These are phyloP conservation scores for Sardinella longiceps DNA, from an alignment of 2,797 vertebrate genomes.

Conservation along the genomic window DNA sequence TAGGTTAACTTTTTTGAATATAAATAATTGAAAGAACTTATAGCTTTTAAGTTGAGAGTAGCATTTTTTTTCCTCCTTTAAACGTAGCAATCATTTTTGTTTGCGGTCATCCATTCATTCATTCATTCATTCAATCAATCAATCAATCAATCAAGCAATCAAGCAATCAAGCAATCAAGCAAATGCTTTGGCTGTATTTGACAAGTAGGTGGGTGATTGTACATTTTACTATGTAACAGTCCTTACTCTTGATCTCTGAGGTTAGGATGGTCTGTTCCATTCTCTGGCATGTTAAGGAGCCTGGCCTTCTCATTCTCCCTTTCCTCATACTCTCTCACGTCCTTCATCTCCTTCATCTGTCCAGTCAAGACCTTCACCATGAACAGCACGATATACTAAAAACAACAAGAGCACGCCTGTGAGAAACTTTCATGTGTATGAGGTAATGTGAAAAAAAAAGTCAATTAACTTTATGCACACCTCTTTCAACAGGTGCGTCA, in stretches of 20 bases:
- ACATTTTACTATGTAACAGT: not conserved
- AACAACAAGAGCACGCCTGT: not conserved
- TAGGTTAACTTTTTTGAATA: not conserved
- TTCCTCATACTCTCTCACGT: constrained; percentile 88
- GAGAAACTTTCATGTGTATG: not conserved
- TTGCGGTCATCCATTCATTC: too few species aligned
- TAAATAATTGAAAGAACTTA: not conserved
- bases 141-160: not conserved
- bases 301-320: constrained; percentile 47
- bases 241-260: not conserved
- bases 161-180: not conserved
- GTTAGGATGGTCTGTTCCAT: not conserved
- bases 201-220: not conserved
- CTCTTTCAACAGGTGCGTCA: too few species aligned
- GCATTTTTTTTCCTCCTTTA: too few species aligned
- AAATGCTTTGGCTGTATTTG: not conserved
- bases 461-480: too few species aligned
- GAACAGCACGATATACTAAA: constrained; percentile 90
- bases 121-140: too few species aligned
- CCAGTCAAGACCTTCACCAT: constrained; percentile 88
- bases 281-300: not conserved
- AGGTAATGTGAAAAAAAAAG: not conserved
- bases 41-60: too few species aligned
- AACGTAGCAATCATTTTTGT: too few species aligned
- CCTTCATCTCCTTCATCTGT: constrained; percentile 88